Conservation (phyloP, 1,140 invertebrate genomes). For the Drosophila lacertosa region DNA sequence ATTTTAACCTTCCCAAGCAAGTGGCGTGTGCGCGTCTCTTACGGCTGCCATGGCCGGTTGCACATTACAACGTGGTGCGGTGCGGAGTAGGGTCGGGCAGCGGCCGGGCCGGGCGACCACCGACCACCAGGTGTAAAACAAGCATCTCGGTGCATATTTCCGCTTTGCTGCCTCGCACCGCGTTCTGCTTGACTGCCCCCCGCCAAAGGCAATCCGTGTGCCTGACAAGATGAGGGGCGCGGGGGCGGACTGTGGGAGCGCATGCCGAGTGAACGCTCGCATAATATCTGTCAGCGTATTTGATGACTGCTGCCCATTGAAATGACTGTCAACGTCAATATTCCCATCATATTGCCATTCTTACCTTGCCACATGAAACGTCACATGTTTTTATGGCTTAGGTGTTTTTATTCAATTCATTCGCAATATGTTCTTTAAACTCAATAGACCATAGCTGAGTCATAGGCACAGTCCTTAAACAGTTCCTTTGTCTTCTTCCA, state of each 20-base stretch:
- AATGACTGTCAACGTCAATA: constrained; percentile 60
- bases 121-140: constrained; percentile 66
- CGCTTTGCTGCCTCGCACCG: constrained; percentile 68
- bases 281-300: constrained; percentile 45
- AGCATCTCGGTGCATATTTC: constrained; percentile 59
- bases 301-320: constrained; percentile 42
- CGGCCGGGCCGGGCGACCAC: background rate
- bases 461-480: too few species aligned
- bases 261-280: constrained; percentile 48
- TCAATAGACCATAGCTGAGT: too few species aligned
- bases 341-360: constrained; percentile 1
- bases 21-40: constrained; percentile 21
- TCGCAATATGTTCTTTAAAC: too few species aligned
- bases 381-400: background rate
- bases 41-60: constrained; percentile 61
- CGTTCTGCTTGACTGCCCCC: constrained; percentile 51
- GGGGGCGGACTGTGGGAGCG: constrained; percentile 20
- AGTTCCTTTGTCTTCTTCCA: too few species aligned
- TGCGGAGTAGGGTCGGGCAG: background rate
- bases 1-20: constrained; percentile 20
- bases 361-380: background rate
- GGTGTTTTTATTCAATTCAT: too few species aligned
- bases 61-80: constrained; percentile 52
- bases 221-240: background rate
- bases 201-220: background rate